phyloP scores from a whole-genome alignment of 2,797 vertebrate species.

The Amazonetta brasiliensis region DNA sequence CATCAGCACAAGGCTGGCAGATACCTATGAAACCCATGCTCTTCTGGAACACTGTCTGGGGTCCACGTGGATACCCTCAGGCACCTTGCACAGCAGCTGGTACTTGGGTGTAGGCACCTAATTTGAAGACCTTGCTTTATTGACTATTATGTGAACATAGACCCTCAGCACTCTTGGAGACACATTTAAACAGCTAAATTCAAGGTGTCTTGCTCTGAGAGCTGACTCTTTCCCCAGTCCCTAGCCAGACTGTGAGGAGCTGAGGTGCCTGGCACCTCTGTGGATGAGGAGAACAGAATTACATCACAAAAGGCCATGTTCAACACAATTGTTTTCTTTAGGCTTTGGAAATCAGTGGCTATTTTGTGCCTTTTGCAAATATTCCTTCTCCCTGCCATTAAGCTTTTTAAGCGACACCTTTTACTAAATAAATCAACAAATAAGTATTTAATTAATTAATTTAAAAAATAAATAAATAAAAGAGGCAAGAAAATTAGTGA shows the following conservation, averaged over 20 bases:
- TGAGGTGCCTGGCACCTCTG: accelerated
- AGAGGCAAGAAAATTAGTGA: neutral
- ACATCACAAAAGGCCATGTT: neutral
- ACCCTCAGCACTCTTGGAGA: neutral
- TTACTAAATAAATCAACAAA: neutral
- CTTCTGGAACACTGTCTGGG: neutral
- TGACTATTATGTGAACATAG: neutral
- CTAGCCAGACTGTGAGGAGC: no score
- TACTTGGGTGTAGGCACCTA: neutral
- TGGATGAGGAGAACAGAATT: neutral
- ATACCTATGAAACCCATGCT: neutral
- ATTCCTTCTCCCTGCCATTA: neutral
- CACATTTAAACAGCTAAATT: accelerated
- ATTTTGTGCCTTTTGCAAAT: neutral
- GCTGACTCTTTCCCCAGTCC: accelerated
- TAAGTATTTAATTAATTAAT: neutral
- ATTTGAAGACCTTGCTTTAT: neutral
- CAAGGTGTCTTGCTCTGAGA: neutral
- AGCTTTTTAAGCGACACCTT: neutral
- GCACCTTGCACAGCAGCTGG: neutral
- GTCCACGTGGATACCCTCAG: neutral
- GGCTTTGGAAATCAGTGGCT: neutral
- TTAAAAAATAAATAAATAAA: no score
- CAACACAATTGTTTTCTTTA: accelerated
- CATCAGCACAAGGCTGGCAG: neutral